Evolutionary conservation across 2,113 vertebrate genomes (phyloP).

Genomic region (Campylomormyrus tamandua): DNA sequence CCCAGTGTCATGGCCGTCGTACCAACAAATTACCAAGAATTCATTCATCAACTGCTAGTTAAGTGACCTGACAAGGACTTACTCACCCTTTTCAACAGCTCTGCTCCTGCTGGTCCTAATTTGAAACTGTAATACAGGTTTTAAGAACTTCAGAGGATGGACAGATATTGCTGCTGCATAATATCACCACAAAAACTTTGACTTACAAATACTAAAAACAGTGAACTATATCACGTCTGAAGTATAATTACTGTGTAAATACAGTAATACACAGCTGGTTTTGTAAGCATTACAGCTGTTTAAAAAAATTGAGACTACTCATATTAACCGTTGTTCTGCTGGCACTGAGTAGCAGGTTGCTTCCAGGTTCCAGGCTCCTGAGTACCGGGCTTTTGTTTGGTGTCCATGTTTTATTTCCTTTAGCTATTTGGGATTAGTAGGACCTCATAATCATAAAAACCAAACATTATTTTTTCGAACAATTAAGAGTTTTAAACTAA

Average conservation of each 20-base stretch:
- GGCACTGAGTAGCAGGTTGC: too few species aligned
- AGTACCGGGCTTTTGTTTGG: too few species aligned
- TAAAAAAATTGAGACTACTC: too few species aligned
- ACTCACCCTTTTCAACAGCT: background rate
- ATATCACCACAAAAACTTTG: background rate
- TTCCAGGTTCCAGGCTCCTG: too few species aligned
- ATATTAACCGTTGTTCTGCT: too few species aligned
- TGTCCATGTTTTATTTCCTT: too few species aligned
- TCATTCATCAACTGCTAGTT: background rate
- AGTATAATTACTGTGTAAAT: background rate
- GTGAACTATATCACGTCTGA: background rate
- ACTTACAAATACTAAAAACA: background rate
- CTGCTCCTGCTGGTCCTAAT: slow-evolving; percentile 19
- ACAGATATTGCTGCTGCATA: background rate
- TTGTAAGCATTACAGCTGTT: too few species aligned
- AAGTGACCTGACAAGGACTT: background rate
- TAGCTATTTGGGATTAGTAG: too few species aligned
- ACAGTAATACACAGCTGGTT: background rate
- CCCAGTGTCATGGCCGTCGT: background rate
- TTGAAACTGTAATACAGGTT: slow-evolving; percentile 5
- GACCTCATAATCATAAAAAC: too few species aligned
- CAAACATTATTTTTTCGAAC: too few species aligned
- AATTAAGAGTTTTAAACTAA: too few species aligned
- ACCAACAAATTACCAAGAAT: background rate
- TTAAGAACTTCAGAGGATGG: background rate